Conservation (phyloP, 2,888 invertebrate genomes). For the Gnatocerus cornutus region DNA sequence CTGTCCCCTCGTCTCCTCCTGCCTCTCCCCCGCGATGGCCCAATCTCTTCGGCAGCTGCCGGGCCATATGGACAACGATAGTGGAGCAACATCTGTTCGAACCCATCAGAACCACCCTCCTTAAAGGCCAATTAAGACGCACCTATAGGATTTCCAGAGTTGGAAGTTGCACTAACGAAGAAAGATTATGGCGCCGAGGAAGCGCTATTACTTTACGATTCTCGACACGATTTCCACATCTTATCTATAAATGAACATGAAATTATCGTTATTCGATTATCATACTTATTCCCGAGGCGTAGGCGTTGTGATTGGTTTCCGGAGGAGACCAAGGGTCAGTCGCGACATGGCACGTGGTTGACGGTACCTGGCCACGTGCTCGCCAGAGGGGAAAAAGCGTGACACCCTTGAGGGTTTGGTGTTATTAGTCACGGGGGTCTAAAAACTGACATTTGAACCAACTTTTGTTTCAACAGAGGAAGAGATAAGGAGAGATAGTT, state of each 20-base stretch:
- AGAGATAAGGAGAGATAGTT: not conserved
- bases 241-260: constrained; percentile 23
- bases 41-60: constrained; percentile 55
- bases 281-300: constrained; percentile 18
- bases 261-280: constrained; percentile 26
- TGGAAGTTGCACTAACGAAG: not conserved
- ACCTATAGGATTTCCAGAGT: constrained; percentile 5
- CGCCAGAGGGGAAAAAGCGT: not conserved
- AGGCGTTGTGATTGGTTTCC: constrained; percentile 13
- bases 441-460: not conserved
- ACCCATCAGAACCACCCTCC: constrained; percentile 30
- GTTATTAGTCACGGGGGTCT: not conserved
- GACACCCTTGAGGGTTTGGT: not conserved
- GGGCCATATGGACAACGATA: constrained; percentile 60
- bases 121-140: constrained; percentile 30
- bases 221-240: constrained; percentile 20
- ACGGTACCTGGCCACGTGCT: constrained; percentile 4
- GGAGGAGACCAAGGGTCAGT: constrained; percentile 12
- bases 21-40: constrained; percentile 21
- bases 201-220: not conserved
- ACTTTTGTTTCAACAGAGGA: not conserved
- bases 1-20: constrained; percentile 32
- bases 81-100: constrained; percentile 41
- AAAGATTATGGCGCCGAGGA: constrained; percentile 4
- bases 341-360: constrained; percentile 13